Conservation (phyloP, 2,113 vertebrate species). For the Penelope pileata region DNA sequence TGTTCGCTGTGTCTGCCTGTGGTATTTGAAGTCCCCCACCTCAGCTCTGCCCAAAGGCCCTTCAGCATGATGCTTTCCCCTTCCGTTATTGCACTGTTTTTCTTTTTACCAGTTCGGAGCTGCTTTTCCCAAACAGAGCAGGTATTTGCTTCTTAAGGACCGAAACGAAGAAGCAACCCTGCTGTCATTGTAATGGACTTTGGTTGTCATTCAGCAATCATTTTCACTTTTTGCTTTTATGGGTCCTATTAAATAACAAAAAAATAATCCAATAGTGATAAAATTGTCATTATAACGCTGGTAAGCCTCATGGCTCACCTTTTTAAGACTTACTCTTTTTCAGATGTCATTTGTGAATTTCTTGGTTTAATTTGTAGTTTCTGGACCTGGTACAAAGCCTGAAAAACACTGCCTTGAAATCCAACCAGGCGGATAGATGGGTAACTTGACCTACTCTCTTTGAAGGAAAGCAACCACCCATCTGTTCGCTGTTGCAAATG, state of each 20-base stretch:
- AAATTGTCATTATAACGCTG: background rate
- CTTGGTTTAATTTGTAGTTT: background rate
- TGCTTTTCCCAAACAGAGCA: background rate
- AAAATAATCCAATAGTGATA: background rate
- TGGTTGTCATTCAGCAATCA: background rate
- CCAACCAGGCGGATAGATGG: background rate
- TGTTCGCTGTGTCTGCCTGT: background rate
- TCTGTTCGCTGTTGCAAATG: background rate
- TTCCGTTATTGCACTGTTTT: background rate
- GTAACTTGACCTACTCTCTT: background rate
- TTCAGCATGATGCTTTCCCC: background rate
- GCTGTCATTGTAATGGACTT: background rate
- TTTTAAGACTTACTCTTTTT: background rate
- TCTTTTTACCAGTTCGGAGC: background rate
- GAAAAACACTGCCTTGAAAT: background rate
- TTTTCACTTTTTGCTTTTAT: background rate
- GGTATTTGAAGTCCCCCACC: background rate
- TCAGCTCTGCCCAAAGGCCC: background rate
- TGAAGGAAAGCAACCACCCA: background rate
- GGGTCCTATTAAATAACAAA: background rate
- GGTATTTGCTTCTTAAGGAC: background rate
- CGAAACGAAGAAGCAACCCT: background rate
- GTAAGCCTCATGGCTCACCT: background rate
- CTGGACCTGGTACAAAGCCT: background rate
- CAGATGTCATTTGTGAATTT: background rate